Evolutionary conservation across 2,888 invertebrate genomes (phyloP).

Genomic region (Adelphocoris suturalis): DNA sequence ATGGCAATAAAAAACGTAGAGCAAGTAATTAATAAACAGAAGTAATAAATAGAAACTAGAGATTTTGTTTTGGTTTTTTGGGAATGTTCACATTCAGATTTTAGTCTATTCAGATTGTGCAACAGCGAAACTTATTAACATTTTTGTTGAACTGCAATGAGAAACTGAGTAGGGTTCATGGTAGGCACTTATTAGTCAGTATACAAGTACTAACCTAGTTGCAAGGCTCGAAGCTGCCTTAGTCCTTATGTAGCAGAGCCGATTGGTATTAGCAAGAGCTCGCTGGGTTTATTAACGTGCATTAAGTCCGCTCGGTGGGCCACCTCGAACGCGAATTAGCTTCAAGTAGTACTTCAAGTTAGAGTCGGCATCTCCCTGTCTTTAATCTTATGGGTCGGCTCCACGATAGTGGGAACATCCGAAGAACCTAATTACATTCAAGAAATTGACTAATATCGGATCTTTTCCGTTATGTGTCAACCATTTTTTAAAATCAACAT

Average conservation of each 20-base stretch:
- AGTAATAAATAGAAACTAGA: too few species aligned
- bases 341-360: constrained; percentile 39
- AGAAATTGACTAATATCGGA: too few species aligned
- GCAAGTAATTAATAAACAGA: too few species aligned
- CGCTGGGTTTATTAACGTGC: constrained; percentile 39
- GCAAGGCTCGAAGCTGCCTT: background rate
- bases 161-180: too few species aligned
- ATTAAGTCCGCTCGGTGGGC: constrained; percentile 28
- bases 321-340: constrained; percentile 25
- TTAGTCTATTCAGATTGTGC: too few species aligned
- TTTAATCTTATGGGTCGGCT: constrained; percentile 16
- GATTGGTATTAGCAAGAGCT: constrained; percentile 3
- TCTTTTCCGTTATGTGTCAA: too few species aligned
- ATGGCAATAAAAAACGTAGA: too few species aligned
- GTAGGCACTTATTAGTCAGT: background rate
- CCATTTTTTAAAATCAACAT: too few species aligned
- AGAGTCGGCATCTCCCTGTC: background rate
- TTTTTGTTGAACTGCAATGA: too few species aligned
- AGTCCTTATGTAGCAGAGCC: constrained; percentile 25
- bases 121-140: too few species aligned
- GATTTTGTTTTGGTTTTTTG: too few species aligned
- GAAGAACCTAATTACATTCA: background rate
- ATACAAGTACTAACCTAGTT: constrained; percentile 3
- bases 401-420: background rate
- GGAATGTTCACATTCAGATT: too few species aligned